A percentile compares a stretch with the other conserved stretches of the same genome.
Conservation (phyloP, 2,888 invertebrate genomes). For the Drosophila sordidula region DNA sequence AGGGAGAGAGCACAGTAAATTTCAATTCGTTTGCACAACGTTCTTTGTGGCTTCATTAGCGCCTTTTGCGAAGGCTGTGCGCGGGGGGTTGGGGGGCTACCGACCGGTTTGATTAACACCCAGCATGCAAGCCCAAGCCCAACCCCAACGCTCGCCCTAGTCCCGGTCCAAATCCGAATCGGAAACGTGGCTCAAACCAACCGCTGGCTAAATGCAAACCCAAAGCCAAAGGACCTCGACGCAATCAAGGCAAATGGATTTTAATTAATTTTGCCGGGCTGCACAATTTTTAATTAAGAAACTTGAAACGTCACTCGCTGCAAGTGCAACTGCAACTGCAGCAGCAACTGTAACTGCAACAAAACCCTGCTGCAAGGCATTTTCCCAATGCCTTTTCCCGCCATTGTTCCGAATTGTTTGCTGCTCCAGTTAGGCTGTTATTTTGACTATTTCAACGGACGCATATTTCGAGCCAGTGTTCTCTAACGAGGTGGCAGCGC, state of each 20-base stretch:
- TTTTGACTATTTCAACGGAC: background rate
- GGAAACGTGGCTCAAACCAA: background rate
- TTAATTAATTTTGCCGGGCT: conserved; percentile 72
- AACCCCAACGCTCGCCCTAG: no score
- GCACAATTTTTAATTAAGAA: conserved; percentile 73
- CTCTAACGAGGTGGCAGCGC: no score
- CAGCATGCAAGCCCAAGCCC: background rate
- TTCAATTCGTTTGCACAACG: conserved; percentile 53
- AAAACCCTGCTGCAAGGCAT: conserved; percentile 12
- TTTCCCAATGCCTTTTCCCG: background rate
- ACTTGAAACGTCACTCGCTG: conserved; percentile 51
- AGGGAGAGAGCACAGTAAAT: conserved; percentile 11
- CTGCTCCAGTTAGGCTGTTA: background rate
- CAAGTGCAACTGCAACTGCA: conserved; percentile 17
- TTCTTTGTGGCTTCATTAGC: conserved; percentile 74
- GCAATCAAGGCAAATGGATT: conserved; percentile 76
- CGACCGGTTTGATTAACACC: conserved; percentile 55
- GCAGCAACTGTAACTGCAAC: conserved; percentile 2
- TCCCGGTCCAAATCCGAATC: conserved; percentile 2
- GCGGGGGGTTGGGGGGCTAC: no score
- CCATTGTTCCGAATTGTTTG: background rate
- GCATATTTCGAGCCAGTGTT: no score
- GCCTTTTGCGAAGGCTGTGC: conserved; percentile 20
- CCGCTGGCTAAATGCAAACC: conserved; percentile 4
- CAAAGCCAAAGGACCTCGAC: conserved; percentile 30